Conservation (phyloP, 2,113 vertebrate species). For the Mirounga angustirostris region DNA sequence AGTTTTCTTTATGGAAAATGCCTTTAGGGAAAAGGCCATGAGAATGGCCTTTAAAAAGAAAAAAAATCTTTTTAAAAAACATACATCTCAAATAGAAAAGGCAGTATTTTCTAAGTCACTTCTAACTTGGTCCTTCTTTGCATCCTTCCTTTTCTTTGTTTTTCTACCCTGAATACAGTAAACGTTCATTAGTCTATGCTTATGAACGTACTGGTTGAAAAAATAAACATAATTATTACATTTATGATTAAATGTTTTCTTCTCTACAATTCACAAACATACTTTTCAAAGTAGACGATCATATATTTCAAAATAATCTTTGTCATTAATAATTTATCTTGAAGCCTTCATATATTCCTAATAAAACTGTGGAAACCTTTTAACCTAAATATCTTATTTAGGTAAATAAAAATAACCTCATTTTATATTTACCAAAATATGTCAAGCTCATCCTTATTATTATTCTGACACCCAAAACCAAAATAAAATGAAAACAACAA, state of each 20-base stretch:
- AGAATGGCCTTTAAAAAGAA: background rate
- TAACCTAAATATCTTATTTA: background rate
- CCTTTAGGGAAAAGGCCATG: background rate
- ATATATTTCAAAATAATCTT: conserved; percentile 51
- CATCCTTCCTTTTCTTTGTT: background rate
- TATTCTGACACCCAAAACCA: conserved; percentile 54
- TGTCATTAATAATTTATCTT: conserved; percentile 42
- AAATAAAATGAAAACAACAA: conserved; percentile 55
- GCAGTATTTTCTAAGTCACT: background rate
- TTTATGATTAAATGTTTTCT: conserved; percentile 14
- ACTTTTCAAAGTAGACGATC: background rate
- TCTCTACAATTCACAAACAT: background rate
- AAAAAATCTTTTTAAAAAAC: background rate
- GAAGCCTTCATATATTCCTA: background rate
- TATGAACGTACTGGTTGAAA: conserved; percentile 21
- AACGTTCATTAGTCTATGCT: background rate
- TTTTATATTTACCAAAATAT: conserved; percentile 27
- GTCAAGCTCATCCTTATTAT: conserved; percentile 25
- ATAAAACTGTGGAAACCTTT: conserved; percentile 42
- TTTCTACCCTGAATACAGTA: background rate
- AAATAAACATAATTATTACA: background rate
- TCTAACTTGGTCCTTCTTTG: conserved; percentile 25
- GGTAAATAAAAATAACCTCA: background rate
- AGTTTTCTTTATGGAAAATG: conserved; percentile 47
- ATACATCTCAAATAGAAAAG: conserved; percentile 27